phyloP scores from a whole-genome alignment of 2,113 vertebrate genomes.

The Otolemur garnettii region DNA sequence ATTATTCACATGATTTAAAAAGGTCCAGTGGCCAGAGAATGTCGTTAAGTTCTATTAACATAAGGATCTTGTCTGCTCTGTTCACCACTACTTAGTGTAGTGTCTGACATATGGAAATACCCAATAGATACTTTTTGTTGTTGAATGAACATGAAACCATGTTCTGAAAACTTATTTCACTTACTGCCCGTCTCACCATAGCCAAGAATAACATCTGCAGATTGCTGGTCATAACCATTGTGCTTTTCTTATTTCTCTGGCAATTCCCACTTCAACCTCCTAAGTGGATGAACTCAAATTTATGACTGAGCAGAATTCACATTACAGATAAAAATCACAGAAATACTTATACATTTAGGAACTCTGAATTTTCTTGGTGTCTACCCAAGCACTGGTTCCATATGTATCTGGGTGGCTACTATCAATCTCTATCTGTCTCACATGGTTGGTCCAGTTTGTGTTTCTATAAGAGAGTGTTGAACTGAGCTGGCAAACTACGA shows the following conservation, averaged over 20 bases:
- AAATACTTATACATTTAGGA: neutral
- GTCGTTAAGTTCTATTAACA: neutral
- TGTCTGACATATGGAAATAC: neutral
- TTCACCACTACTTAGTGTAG: neutral
- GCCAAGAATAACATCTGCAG: neutral
- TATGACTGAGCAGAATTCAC: neutral
- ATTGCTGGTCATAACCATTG: neutral
- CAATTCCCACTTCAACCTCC: neutral
- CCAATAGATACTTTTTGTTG: neutral
- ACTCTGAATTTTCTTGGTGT: neutral
- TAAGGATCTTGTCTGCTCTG: neutral
- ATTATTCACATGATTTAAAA: neutral
- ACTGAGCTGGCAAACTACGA: constrained; percentile 48
- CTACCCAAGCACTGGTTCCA: neutral
- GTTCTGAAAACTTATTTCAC: neutral
- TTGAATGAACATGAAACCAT: neutral
- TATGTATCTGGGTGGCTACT: neutral
- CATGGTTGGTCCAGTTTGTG: constrained; percentile 29
- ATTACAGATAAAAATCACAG: neutral
- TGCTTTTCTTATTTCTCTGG: neutral
- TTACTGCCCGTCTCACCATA: neutral
- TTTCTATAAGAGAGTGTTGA: constrained; percentile 67
- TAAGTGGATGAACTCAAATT: neutral
- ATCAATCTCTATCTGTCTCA: constrained; percentile 33
- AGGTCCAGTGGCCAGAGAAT: neutral